These are phyloP conservation scores for Siphonodentalium dalli DNA, from an alignment of 2,888 invertebrate genomes.

Conservation along the genomic window DNA sequence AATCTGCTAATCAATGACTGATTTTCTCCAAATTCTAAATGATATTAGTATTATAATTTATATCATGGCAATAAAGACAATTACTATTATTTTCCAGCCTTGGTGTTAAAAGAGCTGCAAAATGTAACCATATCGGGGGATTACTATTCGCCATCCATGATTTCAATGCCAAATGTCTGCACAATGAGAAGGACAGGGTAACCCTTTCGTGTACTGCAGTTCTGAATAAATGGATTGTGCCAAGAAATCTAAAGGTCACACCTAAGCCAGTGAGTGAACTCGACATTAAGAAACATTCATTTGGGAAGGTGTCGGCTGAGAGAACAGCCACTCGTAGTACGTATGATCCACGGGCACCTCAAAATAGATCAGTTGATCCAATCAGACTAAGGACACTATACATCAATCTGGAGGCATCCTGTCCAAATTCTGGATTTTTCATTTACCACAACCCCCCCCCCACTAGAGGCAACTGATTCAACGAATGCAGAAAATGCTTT, in stretches of 20 bases:
- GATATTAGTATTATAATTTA: too few species aligned
- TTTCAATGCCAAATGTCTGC: conserved; percentile 6
- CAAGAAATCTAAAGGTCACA: conserved; percentile 9
- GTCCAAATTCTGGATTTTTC: conserved; percentile 17
- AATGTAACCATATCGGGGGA: conserved; percentile 21
- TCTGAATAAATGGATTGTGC: conserved; percentile 15
- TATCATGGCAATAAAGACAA: too few species aligned
- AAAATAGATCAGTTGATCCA: conserved; percentile 6
- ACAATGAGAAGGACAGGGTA: conserved; percentile 1
- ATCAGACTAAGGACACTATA: conserved; percentile 1
- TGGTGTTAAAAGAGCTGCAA: conserved; percentile 10
- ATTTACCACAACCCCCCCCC: conserved; percentile 14
- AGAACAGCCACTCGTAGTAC: not conserved
- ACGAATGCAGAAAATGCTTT: too few species aligned
- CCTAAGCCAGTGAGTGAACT: conserved; percentile 9
- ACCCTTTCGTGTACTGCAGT: conserved; percentile 14
- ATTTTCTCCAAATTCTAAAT: too few species aligned
- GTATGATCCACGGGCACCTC: conserved; percentile 20
- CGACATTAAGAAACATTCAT: conserved; percentile 8
- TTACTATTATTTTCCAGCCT: conserved; percentile 10
- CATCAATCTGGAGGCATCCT: conserved; percentile 6
- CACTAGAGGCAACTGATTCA: not conserved
- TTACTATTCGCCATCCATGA: conserved; percentile 13
- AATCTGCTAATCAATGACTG: too few species aligned
- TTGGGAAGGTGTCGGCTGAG: conserved; percentile 4